Percentiles rank a stretch among this genome's conserved stretches.
These are phyloP conservation scores for Mesorhabditis belari DNA, from an alignment of 2,888 invertebrate genomes.

Conservation along the genomic window DNA sequence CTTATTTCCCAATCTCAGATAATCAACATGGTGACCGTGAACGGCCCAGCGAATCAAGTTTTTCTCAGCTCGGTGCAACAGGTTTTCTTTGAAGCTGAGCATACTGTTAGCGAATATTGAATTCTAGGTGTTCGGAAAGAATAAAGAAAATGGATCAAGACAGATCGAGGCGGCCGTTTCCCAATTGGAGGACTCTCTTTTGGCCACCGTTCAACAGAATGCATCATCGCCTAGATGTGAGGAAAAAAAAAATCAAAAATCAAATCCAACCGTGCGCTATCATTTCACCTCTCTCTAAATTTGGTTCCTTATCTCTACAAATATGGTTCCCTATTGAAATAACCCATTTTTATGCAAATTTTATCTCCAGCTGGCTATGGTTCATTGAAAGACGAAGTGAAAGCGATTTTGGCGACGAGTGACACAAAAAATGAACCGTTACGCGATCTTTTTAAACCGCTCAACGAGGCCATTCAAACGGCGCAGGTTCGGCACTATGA, in stretches of 20 bases:
- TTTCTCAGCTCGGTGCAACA: constrained; percentile 64
- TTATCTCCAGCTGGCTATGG: background rate
- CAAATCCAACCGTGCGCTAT: too few species aligned
- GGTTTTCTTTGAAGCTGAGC: too few species aligned
- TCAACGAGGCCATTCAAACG: constrained; percentile 17
- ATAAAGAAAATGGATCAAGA: constrained; percentile 11
- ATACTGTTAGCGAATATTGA: too few species aligned
- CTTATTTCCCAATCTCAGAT: too few species aligned
- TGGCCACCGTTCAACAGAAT: constrained; percentile 22
- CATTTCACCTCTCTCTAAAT: too few species aligned
- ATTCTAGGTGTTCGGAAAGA: constrained; percentile 38
- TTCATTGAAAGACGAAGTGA: background rate
- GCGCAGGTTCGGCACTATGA: constrained; percentile 8
- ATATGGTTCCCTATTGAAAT: background rate
- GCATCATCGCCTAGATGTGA: background rate
- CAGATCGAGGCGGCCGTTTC: constrained; percentile 34
- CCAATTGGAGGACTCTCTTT: constrained; percentile 42
- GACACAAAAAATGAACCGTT: background rate
- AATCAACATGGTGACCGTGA: constrained; percentile 63
- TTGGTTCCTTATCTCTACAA: background rate
- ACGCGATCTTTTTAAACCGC: constrained; percentile 16
- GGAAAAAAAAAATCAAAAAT: too few species aligned
- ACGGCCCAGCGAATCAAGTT: constrained; percentile 62
- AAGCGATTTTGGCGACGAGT: background rate
- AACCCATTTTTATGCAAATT: background rate